These are phyloP conservation scores for Dicycla oo DNA, from an alignment of 2,888 invertebrate species.

Conservation along the genomic window DNA sequence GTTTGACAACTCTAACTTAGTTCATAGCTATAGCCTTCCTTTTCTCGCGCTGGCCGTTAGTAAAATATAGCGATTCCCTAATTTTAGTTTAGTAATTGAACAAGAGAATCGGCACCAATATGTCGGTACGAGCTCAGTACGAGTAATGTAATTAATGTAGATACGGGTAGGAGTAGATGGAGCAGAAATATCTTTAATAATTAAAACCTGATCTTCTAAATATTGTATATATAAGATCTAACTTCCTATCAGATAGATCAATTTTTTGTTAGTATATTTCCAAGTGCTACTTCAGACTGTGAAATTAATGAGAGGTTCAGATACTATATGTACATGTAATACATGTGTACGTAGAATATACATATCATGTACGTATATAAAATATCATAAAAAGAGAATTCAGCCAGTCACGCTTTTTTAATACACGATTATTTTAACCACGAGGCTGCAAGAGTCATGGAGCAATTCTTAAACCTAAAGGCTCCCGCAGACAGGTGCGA, in stretches of 20 bases:
- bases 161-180: no score
- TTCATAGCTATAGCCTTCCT: no score
- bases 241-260: conserved; percentile 1
- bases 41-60: no score
- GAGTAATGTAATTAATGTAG: no score
- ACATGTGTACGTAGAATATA: no score
- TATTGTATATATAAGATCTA: background rate
- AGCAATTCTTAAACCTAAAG: background rate
- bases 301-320: conserved; percentile 12
- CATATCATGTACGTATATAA: background rate
- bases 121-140: no score
- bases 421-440: conserved; percentile 16
- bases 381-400: conserved; percentile 15
- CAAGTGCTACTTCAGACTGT: conserved; percentile 1
- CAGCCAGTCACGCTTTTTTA: conserved; percentile 30
- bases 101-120: no score
- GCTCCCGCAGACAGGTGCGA: no score
- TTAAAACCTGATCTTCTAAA: background rate
- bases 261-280: background rate
- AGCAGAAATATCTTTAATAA: background rate
- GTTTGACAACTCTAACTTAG: no score
- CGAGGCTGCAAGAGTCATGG: conserved; percentile 9
- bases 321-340: no score
- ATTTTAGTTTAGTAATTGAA: no score
- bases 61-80: no score